Conservation (phyloP, 2,113 vertebrate species). For the Nothoprocta pentlandii region DNA sequence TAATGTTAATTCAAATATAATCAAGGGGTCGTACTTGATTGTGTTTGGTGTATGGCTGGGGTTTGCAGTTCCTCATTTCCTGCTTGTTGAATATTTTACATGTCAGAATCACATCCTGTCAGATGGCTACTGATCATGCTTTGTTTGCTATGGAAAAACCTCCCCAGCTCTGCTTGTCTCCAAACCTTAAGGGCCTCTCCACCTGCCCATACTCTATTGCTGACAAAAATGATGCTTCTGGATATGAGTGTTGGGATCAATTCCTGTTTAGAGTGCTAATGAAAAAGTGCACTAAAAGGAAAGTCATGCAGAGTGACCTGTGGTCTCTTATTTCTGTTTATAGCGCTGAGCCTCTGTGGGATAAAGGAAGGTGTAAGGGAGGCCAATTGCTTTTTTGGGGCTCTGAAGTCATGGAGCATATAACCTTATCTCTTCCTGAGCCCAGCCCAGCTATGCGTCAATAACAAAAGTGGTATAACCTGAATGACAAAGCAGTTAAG, state of each 20-base stretch:
- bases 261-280: not conserved
- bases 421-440: not conserved
- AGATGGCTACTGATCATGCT: conserved; percentile 37
- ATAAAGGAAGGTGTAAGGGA: not conserved
- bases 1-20: conserved; percentile 49
- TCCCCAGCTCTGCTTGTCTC: not conserved
- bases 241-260: not conserved
- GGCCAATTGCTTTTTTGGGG: not conserved
- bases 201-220: not conserved
- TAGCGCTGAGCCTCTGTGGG: not conserved
- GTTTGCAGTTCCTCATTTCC: conserved; percentile 31
- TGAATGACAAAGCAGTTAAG: not conserved
- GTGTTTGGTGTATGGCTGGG: not conserved
- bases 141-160: conserved; percentile 33
- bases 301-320: not conserved
- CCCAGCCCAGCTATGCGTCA: not conserved
- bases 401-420: not conserved
- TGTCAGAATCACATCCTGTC: conserved; percentile 23
- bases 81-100: not conserved
- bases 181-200: not conserved
- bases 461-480: not conserved
- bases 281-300: not conserved
- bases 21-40: conserved; percentile 20
- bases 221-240: not conserved
- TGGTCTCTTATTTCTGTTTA: not conserved